These are phyloP conservation scores for Dreissena rostriformis DNA, from an alignment of 1,140 invertebrate species.

Conservation along the genomic window DNA sequence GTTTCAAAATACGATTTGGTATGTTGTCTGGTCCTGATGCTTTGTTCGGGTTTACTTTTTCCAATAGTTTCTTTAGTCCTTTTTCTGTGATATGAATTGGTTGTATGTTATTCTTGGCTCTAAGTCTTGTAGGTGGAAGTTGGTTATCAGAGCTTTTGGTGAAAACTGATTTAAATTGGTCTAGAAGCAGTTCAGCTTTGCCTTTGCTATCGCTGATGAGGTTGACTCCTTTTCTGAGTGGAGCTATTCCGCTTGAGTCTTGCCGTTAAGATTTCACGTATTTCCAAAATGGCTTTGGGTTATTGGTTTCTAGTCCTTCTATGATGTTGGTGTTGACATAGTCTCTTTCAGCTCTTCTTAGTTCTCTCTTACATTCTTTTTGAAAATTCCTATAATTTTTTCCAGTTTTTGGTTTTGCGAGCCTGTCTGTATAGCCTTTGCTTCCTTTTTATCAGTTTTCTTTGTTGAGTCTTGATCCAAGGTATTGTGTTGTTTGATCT, in stretches of 20 bases:
- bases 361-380: slow-evolving; percentile 49
- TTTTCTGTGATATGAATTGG: too few species aligned
- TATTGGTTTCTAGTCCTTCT: slow-evolving; percentile 57
- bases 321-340: slow-evolving; percentile 56
- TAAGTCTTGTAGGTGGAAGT: not conserved
- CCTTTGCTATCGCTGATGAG: slow-evolving; percentile 45
- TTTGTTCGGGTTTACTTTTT: slow-evolving; percentile 31
- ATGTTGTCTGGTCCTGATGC: slow-evolving; percentile 47
- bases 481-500: not conserved
- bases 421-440: not conserved
- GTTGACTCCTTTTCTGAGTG: slow-evolving; percentile 46
- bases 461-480: too few species aligned
- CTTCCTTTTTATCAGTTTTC: not conserved
- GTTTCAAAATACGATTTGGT: slow-evolving; percentile 26
- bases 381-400: slow-evolving; percentile 35
- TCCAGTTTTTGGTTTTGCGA: not conserved
- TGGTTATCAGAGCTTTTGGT: slow-evolving; percentile 23
- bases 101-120: not conserved
- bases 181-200: slow-evolving; percentile 52
- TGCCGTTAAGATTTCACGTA: slow-evolving; percentile 59
- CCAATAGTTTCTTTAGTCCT: not conserved
- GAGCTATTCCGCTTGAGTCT: slow-evolving; percentile 56
- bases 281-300: slow-evolving; percentile 63
- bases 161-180: slow-evolving; percentile 59
- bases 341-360: slow-evolving; percentile 54